Evolutionary conservation across 2,888 invertebrate species (phyloP).

Genomic region (Galeruca laticollis): DNA sequence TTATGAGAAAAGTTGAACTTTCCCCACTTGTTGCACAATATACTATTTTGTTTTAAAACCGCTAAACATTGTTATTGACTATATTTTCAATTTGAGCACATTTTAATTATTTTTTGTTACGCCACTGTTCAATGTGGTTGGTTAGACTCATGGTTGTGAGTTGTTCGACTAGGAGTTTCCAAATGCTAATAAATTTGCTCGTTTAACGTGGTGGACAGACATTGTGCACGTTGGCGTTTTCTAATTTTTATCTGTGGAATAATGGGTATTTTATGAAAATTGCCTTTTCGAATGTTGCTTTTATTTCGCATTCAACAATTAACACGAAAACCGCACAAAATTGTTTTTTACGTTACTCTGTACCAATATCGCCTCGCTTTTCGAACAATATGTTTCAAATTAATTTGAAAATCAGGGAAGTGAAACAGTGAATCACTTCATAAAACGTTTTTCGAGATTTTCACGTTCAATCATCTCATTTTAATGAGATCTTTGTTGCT

Average conservation of each 20-base stretch:
- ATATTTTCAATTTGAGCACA: background rate
- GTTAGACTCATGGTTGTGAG: background rate
- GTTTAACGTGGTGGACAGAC: conserved; percentile 27
- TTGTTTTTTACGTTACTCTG: background rate
- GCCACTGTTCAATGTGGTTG: conserved; percentile 10
- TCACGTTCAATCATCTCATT: too few species aligned
- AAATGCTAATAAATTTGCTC: conserved; percentile 40
- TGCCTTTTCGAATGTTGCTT: conserved; percentile 6
- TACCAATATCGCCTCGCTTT: background rate
- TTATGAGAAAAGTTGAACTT: too few species aligned
- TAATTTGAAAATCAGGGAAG: too few species aligned
- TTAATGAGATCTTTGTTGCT: too few species aligned
- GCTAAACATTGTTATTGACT: too few species aligned
- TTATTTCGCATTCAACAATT: background rate
- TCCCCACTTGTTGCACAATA: too few species aligned
- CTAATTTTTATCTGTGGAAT: conserved; percentile 12
- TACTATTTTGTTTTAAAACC: too few species aligned
- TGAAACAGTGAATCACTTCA: too few species aligned
- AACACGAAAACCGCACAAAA: background rate
- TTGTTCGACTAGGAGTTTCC: conserved; percentile 39
- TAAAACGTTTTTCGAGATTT: too few species aligned
- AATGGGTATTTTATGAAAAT: conserved; percentile 17
- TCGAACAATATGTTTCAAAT: background rate
- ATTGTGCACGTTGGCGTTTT: conserved; percentile 24
- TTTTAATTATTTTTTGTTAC: background rate